Evolutionary conservation across 2,888 invertebrate species (phyloP).

Genomic region (Apamea anceps): DNA sequence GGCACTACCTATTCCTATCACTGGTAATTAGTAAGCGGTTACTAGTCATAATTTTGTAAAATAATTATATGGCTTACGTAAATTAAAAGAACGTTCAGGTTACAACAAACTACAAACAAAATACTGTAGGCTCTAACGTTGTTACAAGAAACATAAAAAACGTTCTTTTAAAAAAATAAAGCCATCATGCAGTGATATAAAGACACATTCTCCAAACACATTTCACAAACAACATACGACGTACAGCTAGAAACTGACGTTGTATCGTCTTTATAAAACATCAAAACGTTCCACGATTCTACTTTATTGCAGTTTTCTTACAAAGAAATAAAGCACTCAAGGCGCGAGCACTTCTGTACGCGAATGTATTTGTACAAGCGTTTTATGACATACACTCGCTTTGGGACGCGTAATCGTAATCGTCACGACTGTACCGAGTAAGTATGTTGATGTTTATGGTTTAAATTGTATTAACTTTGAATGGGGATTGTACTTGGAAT

Average conservation of each 20-base stretch:
- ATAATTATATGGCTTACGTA: neutral
- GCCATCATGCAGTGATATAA: neutral
- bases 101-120: neutral
- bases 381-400: constrained; percentile 49
- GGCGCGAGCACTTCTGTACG: constrained; percentile 41
- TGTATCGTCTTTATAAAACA: constrained; percentile 50
- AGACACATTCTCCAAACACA: constrained; percentile 27
- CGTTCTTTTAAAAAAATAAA: constrained; percentile 8
- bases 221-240: constrained; percentile 29
- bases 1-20: too few relatives aligned
- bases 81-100: too few relatives aligned
- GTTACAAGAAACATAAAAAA: neutral
- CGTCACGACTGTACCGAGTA: constrained; percentile 41
- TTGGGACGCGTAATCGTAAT: constrained; percentile 42
- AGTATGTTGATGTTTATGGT: constrained; percentile 32
- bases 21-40: too few relatives aligned
- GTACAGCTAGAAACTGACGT: constrained; percentile 36
- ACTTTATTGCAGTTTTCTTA: constrained; percentile 62
- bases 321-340: constrained; percentile 61
- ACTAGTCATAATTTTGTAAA: neutral
- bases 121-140: neutral
- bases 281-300: constrained; percentile 53
- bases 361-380: constrained; percentile 51
- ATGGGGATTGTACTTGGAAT: neutral
- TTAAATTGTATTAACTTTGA: constrained; percentile 20